Evolutionary conservation across 2,888 invertebrate genomes (phyloP), one percentile per base, ranked within the genome.

Genomic region (Nemotelus pantherinus): DNA sequence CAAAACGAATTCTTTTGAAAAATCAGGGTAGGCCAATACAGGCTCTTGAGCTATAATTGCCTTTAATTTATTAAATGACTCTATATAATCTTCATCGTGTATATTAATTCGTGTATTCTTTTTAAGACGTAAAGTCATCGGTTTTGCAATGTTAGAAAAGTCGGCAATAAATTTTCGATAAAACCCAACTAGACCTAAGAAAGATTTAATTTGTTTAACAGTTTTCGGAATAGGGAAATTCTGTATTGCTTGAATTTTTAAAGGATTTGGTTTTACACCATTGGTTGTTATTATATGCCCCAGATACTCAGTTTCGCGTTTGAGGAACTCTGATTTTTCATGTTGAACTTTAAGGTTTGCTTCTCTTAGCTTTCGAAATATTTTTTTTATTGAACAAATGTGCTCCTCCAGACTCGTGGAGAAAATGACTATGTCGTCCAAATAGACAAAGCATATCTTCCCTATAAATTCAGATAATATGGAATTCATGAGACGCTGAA

Each of bases 401-500:
- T 45, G 67, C 41, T 67, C 67, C 10, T 7, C 3, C n/a, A 67
- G 10, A 6, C 6, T 7, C 6, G 67, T 67, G 9, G 25, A 45
- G 45, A 48, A 67, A 48, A 67, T 67, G 6, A 67, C 5, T 3
- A 67, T 45, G 10, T 67, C 67, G 67, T 67, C 67, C 45, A 67
- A n/a, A 10, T 45, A 67, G 9, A 67, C 67, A 25, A 45, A 6
- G 10, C 67, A 67, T 45, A 67, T 67, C 41, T 2, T 60, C 5
- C n/a, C n/a, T 39, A n/a, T 60, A 60, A 10, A 41, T 60, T 60
- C 2, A 6, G 5, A 6, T 6, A 60, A 25, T 9, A 60, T 25
- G n/a, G 43, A 3, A 60, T 60, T 60, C n/a, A 2, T 39, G 7
- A 39, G 7, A 4, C 60, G 3, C 39, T 60, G 60, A 57, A 57